These are phyloP conservation scores for Triplophysa yarkandensis DNA, from an alignment of 2,797 vertebrate genomes.

Conservation along the genomic window DNA sequence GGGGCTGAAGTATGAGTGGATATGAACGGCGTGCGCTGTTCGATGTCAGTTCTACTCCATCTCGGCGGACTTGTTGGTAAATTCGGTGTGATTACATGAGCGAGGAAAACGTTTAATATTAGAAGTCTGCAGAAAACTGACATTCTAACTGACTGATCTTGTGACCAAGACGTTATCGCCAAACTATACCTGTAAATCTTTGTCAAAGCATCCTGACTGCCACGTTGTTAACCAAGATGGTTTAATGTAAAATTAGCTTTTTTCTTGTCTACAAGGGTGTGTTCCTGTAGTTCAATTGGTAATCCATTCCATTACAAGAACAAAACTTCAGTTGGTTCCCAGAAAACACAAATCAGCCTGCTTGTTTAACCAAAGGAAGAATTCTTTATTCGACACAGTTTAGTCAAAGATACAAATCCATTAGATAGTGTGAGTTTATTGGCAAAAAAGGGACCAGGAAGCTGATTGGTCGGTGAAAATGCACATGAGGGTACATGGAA, in stretches of 20 bases:
- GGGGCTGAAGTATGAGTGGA: constrained; percentile 56
- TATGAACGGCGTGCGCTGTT: constrained; percentile 50
- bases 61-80: constrained; percentile 33
- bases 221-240: constrained; percentile 1
- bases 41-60: constrained; percentile 33
- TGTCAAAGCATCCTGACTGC: neutral
- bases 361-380: no score
- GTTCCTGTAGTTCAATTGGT: no score
- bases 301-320: no score
- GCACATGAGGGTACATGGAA: no score
- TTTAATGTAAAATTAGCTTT: neutral
- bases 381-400: no score
- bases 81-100: constrained; percentile 1
- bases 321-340: no score
- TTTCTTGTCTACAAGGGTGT: no score
- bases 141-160: constrained; percentile 7
- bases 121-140: constrained; percentile 7
- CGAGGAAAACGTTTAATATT: neutral
- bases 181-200: neutral
- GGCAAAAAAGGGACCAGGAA: no score
- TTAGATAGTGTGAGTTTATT: no score
- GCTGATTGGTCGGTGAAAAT: no score
- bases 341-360: no score
- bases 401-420: no score
- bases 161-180: constrained; percentile 7